These are phyloP conservation scores for Psittacula echo DNA, from an alignment of 2,797 vertebrate genomes.

Conservation along the genomic window DNA sequence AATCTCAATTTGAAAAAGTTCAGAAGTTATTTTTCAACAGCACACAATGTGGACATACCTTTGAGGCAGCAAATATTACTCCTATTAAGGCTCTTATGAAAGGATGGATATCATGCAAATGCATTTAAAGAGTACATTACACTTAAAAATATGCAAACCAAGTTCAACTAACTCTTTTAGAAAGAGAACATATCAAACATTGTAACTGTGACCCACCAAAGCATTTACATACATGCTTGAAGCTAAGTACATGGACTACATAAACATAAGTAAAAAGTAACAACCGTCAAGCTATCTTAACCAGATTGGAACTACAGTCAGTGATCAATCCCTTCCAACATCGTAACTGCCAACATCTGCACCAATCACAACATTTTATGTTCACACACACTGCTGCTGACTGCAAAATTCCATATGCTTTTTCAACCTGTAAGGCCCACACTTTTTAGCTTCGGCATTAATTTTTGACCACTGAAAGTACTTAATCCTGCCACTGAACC, in stretches of 20 bases:
- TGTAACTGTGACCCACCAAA: not conserved
- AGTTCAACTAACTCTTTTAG: not conserved
- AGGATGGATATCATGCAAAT: constrained; percentile 37
- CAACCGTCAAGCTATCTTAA: not conserved
- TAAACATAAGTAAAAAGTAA: not conserved
- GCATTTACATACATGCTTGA: constrained; percentile 26
- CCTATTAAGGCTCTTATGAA: constrained; percentile 47
- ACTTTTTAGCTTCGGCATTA: constrained; percentile 14
- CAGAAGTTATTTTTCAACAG: not conserved
- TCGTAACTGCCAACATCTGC: not conserved
- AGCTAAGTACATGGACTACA: not conserved
- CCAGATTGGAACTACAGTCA: not conserved
- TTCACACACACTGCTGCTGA: not conserved
- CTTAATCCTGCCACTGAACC: not conserved
- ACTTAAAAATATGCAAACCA: constrained; percentile 40
- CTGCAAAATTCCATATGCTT: constrained; percentile 3
- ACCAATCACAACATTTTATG: not conserved
- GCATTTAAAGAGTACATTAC: constrained; percentile 16
- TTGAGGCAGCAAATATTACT: constrained; percentile 36
- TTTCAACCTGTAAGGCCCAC: not conserved
- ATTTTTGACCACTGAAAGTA: not conserved
- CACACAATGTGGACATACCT: not conserved
- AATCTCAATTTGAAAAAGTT: constrained; percentile 25
- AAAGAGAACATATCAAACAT: constrained; percentile 10
- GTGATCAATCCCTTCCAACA: not conserved